Conservation (phyloP, 2,113 vertebrate species). For the Menidia beryllina region DNA sequence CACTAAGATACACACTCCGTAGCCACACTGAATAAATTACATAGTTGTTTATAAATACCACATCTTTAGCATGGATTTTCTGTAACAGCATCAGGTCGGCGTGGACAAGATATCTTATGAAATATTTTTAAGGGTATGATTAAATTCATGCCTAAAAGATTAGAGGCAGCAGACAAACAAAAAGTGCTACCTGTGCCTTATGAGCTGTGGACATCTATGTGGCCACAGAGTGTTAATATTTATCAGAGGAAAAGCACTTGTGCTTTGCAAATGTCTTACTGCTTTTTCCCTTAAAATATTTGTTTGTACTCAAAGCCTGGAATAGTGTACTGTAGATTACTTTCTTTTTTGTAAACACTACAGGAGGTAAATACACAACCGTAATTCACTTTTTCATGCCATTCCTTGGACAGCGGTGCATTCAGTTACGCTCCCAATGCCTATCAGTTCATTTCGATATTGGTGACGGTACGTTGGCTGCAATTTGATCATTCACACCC, state of each 20-base stretch:
- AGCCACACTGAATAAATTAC: conserved; percentile 25
- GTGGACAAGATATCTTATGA: conserved; percentile 13
- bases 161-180: conserved; percentile 12
- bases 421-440: conserved; percentile 40
- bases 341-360: conserved; percentile 37
- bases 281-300: conserved; percentile 20
- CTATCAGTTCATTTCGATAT: conserved; percentile 29
- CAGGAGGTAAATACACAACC: not conserved
- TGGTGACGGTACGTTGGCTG: conserved; percentile 1
- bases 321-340: not conserved
- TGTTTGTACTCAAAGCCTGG: conserved; percentile 8
- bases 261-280: conserved; percentile 41
- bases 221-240: conserved; percentile 32
- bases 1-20: conserved; percentile 30
- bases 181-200: conserved; percentile 10
- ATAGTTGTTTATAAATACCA: conserved; percentile 17
- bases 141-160: conserved; percentile 26
- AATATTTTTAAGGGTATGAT: conserved; percentile 16
- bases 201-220: conserved; percentile 25
- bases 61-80: conserved; percentile 9
- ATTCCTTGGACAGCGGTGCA: conserved; percentile 17
- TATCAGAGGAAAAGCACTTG: conserved; percentile 39
- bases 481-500: conserved; percentile 34
- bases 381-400: not conserved
- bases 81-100: conserved; percentile 23